Evolutionary conservation across 2,113 vertebrate species (phyloP), one percentile per base, ranked within the genome.

Genomic region (Cavia porcellus): DNA sequence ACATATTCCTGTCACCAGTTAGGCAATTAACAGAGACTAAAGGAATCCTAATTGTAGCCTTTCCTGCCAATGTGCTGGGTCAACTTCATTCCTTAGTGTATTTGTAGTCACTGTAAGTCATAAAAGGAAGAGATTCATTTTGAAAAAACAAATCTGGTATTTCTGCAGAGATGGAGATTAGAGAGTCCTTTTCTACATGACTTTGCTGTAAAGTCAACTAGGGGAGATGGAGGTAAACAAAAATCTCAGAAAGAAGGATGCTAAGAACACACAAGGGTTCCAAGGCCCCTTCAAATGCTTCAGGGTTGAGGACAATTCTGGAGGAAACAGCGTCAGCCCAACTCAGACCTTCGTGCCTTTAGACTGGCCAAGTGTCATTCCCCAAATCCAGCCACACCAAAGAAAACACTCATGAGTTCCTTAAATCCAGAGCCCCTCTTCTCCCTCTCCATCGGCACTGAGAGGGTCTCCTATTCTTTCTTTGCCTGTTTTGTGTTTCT

Each of bases 1-100:
- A 96, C 92, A 94, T 96, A 98, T 97, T 98, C 92, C n/a, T 95
- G 94, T 96, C 97, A 97, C 94, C 95, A 95, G 85, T 96, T 97
- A 98, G 84, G 95, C 86, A 98, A 98, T 98, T 98, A 98, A 97
- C 98, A 97, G 85, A 91, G 89, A 98, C 96, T 98, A 96, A 96
- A 96, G 61, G 32, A 95, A 79, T 9, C n/a, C 80, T 98, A 97
- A 98, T 94, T 85, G 90, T 97, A 97, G 91, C 45, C 81, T 98
- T 97, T 3, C 7, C 84, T 75, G 75, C 89, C 79, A 22, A 68
- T 96, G 80, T 55, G 62, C 93, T 42, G 28, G 61, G 77, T 91
- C 92, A 83, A 82, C 97, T 95, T 95, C 57, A 91, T 97, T 91
- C 90, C 86, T 89, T 50, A 35, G 61, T 24, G 4, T 28, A 93